Conservation (phyloP, 2,797 vertebrate genomes). For the Megaceryle alcyon region DNA sequence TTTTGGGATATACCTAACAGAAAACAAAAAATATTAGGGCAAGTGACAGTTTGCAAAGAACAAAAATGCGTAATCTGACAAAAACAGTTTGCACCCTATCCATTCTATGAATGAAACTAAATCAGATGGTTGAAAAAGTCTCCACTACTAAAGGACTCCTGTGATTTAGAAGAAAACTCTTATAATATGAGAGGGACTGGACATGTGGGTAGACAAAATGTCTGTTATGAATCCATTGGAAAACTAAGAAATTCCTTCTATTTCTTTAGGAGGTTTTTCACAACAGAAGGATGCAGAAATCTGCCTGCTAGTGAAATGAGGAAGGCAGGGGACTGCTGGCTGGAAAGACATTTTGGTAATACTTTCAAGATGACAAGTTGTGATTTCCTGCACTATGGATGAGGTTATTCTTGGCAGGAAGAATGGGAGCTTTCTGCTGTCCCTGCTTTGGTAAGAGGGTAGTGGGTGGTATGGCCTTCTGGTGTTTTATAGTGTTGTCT, state of each 20-base stretch:
- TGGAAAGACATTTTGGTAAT: background rate
- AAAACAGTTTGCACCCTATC: background rate
- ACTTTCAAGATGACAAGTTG: conserved; percentile 3
- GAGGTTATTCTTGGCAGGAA: background rate
- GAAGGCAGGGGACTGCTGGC: background rate
- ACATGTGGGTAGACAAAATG: background rate
- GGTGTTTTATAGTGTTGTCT: background rate
- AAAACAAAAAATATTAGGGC: background rate
- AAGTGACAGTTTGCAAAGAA: background rate
- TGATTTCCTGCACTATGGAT: background rate
- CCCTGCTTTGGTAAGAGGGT: background rate
- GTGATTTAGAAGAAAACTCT: background rate
- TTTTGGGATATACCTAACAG: background rate
- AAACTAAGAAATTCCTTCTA: background rate
- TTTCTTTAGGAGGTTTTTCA: background rate
- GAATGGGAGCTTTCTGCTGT: background rate
- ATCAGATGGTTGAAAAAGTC: background rate
- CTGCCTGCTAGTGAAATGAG: rapidly evolving
- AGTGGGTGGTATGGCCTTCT: background rate
- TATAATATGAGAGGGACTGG: background rate
- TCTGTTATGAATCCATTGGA: background rate
- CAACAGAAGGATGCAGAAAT: background rate
- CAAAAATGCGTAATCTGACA: background rate
- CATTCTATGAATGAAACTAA: background rate
- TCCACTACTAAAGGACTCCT: background rate